Percentiles rank a stretch among this genome's conserved stretches.
phyloP scores from a whole-genome alignment of 2,113 vertebrate species.

The Damaliscus lunatus region DNA sequence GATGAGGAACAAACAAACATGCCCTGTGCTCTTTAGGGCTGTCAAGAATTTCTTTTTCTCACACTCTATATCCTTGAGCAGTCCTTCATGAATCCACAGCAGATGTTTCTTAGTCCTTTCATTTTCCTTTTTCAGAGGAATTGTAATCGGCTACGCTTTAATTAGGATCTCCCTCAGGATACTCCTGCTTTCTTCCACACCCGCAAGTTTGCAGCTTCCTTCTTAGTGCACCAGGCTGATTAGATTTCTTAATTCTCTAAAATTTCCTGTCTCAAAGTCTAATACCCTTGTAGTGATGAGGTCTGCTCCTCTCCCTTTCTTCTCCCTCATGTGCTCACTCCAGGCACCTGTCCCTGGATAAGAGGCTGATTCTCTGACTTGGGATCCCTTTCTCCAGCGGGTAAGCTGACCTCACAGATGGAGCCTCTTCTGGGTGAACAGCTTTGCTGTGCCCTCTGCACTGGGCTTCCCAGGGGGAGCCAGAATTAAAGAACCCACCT shows the following conservation, averaged over 20 bases:
- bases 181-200: conserved; percentile 25
- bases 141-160: conserved; percentile 30
- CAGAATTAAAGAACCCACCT: not conserved
- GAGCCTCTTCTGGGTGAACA: not conserved
- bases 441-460: not conserved
- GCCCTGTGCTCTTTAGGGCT: fast-evolving
- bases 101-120: conserved; percentile 59
- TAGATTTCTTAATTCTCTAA: conserved; percentile 62
- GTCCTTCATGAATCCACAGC: conserved; percentile 42
- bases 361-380: not conserved
- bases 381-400: not conserved
- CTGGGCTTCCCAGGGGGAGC: not conserved
- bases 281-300: conserved; percentile 1
- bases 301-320: not conserved
- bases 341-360: not conserved
- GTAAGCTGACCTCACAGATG: fast-evolving
- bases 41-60: not conserved
- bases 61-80: conserved; percentile 33
- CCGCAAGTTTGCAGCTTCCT: not conserved
- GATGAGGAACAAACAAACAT: not conserved
- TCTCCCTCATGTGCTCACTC: not conserved
- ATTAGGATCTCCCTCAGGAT: conserved; percentile 59
- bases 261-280: not conserved
- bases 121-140: conserved; percentile 54
- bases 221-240: conserved; percentile 32